Evolutionary conservation across 2,113 vertebrate genomes (phyloP).

Genomic region (Athene noctua): DNA sequence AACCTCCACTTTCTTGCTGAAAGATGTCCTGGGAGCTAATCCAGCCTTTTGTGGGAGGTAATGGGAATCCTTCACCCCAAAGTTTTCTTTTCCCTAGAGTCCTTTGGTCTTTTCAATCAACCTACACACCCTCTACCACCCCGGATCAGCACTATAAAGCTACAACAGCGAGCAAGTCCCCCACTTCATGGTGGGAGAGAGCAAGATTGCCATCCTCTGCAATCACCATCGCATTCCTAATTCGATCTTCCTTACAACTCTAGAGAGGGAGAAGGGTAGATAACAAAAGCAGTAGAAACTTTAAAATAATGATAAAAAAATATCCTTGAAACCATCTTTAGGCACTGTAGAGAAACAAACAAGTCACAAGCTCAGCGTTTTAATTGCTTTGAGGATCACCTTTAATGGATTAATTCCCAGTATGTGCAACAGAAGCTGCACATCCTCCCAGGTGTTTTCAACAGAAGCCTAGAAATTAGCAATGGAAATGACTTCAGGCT

Average conservation of each 20-base stretch:
- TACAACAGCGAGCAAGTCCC: background rate
- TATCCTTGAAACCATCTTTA: background rate
- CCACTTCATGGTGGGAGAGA: background rate
- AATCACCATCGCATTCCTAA: background rate
- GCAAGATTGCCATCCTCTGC: background rate
- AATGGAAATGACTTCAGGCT: background rate
- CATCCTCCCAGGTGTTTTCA: conserved; percentile 5
- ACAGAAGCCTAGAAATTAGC: conserved; percentile 11
- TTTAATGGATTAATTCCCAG: conserved; percentile 8
- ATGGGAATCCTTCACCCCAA: background rate
- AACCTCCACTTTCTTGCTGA: background rate
- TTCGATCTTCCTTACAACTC: background rate
- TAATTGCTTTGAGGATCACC: conserved; percentile 13
- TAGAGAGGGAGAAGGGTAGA: background rate
- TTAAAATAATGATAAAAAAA: background rate
- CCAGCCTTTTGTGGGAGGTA: background rate
- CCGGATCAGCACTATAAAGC: background rate
- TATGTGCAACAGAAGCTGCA: background rate
- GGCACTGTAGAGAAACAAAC: background rate
- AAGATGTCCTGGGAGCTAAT: background rate
- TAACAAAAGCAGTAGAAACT: background rate
- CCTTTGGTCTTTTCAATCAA: background rate
- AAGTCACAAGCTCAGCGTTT: background rate
- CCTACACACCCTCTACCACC: background rate
- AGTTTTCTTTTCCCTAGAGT: background rate